Percentiles rank a stretch among this genome's conserved stretches.
Evolutionary conservation across 2,113 vertebrate genomes (phyloP).

Genomic region (Choloepus hoffmanni): DNA sequence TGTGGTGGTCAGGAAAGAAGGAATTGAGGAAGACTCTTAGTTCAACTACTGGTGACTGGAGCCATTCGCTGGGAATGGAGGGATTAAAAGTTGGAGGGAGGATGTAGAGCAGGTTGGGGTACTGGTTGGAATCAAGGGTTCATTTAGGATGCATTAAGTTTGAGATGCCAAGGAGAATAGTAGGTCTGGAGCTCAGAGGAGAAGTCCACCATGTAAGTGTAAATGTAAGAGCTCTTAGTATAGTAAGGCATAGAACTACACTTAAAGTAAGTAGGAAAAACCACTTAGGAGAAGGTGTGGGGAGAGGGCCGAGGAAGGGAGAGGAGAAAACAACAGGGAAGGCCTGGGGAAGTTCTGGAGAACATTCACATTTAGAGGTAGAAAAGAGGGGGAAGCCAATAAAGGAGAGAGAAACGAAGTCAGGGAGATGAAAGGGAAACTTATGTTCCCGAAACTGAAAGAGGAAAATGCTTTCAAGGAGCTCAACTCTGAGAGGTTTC

Average conservation of each 20-base stretch:
- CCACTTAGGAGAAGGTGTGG: not conserved
- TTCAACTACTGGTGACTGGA: not conserved
- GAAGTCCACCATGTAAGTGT: no score
- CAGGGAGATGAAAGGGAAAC: not conserved
- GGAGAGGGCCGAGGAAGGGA: no score
- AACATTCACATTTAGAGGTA: not conserved
- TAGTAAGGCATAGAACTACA: fast-evolving
- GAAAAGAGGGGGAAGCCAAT: not conserved
- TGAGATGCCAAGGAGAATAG: not conserved
- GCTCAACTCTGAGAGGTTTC: not conserved
- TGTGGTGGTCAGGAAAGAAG: not conserved
- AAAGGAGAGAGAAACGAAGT: not conserved
- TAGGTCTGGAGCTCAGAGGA: not conserved
- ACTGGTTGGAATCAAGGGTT: not conserved
- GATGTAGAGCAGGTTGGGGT: not conserved
- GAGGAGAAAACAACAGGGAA: not conserved
- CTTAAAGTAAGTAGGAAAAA: no score
- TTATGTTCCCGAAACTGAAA: not conserved
- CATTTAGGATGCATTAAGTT: not conserved
- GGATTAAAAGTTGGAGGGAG: not conserved
- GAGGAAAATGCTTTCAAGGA: no score
- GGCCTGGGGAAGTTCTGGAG: not conserved
- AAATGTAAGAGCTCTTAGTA: not conserved
- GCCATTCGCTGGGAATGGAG: not conserved
- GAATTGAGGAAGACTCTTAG: not conserved